Evolutionary conservation across 1,140 invertebrate species (phyloP).

Genomic region (Tribolium castaneum): DNA sequence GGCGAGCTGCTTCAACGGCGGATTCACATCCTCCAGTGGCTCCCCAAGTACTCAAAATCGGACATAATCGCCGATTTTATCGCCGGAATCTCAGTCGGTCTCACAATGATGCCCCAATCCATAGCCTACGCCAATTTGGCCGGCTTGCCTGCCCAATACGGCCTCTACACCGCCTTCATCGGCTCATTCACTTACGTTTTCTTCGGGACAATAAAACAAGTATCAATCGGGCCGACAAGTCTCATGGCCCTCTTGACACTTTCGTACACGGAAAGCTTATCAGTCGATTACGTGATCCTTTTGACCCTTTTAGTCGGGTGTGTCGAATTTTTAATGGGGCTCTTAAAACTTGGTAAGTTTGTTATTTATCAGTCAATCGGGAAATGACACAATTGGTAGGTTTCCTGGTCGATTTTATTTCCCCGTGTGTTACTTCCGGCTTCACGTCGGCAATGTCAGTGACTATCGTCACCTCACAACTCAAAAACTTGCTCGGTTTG

Average conservation of each 20-base stretch:
- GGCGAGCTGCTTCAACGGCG: neutral
- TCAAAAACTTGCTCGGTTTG: slow-evolving; percentile 86
- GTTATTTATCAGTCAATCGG: neutral
- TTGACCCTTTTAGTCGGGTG: slow-evolving; percentile 81
- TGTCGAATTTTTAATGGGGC: slow-evolving; percentile 81
- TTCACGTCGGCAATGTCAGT: slow-evolving; percentile 94
- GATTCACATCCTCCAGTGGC: slow-evolving; percentile 68
- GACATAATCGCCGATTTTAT: slow-evolving; percentile 79
- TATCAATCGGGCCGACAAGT: slow-evolving; percentile 90
- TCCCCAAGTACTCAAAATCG: slow-evolving; percentile 73
- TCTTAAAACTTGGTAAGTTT: slow-evolving; percentile 78
- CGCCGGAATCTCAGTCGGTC: slow-evolving; percentile 83
- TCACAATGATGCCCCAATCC: slow-evolving; percentile 82
- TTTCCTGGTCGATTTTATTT: slow-evolving; percentile 94
- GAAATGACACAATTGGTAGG: slow-evolving; percentile 69
- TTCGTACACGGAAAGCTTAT: slow-evolving; percentile 77
- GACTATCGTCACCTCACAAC: slow-evolving; percentile 89
- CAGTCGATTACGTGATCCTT: slow-evolving; percentile 81
- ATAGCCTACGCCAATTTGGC: slow-evolving; percentile 83
- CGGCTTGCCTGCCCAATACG: slow-evolving; percentile 81
- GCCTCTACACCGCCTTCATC: slow-evolving; percentile 92
- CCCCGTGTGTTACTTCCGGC: slow-evolving; percentile 89
- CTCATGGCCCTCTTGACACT: slow-evolving; percentile 84
- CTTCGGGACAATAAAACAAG: slow-evolving; percentile 90
- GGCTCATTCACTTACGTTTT: slow-evolving; percentile 87